Evolutionary conservation across 2,113 vertebrate species (phyloP).

Genomic region (Chaenogobius annularis): DNA sequence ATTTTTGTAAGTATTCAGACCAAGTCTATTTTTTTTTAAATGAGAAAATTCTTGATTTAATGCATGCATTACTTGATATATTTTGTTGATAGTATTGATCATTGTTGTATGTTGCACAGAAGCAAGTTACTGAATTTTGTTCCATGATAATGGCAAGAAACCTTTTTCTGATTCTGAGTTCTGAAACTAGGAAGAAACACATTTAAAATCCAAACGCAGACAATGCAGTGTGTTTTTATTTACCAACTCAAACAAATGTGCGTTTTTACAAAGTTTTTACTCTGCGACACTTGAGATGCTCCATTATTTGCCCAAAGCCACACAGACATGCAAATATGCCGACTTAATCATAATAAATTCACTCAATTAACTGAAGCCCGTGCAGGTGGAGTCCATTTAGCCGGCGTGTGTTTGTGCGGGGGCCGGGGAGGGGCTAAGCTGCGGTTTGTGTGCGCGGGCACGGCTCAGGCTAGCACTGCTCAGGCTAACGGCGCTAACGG

Average conservation of each 20-base stretch:
- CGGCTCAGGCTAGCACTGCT: slow-evolving; percentile 30
- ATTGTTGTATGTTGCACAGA: no score
- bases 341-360: slow-evolving; percentile 5
- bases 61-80: no score
- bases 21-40: no score
- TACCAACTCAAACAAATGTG: neutral
- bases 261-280: neutral
- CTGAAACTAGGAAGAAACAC: no score
- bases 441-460: slow-evolving; percentile 54
- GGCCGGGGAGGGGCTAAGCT: slow-evolving; percentile 34
- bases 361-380: slow-evolving; percentile 2
- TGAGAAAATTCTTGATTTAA: no score
- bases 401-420: slow-evolving; percentile 22
- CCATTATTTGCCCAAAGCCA: neutral
- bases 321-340: neutral
- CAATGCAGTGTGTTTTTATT: neutral
- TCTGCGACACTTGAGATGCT: neutral
- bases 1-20: no score
- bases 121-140: no score
- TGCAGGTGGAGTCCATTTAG: slow-evolving; percentile 13
- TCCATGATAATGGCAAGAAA: no score
- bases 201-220: no score
- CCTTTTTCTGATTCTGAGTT: no score
- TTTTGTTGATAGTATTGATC: no score
- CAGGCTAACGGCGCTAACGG: slow-evolving; percentile 65